A percentile compares a stretch with the other conserved stretches of the same genome.
phyloP scores from a whole-genome alignment of 2,797 vertebrate species.

The Choloepus didactylus region DNA sequence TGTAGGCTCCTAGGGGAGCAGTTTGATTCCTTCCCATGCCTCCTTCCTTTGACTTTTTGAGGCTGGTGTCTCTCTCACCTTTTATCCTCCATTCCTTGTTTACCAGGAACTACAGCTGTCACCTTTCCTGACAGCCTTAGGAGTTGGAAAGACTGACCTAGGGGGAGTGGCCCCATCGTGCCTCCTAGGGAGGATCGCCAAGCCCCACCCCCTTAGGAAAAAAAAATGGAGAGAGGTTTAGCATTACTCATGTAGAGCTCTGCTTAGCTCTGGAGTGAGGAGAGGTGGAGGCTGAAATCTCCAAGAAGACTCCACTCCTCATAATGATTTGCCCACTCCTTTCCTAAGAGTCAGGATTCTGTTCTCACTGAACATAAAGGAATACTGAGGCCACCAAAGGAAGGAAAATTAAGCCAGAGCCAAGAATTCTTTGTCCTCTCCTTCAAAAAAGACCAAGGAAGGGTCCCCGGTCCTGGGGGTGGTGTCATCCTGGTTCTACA shows the following conservation, averaged over 20 bases:
- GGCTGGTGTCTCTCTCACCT: neutral
- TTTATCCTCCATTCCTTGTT: neutral
- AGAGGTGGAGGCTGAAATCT: neutral
- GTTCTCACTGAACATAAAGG: slow-evolving; percentile 51
- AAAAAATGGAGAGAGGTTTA: neutral
- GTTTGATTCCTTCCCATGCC: neutral
- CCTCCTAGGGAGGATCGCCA: neutral
- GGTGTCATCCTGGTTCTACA: neutral
- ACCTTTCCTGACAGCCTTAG: slow-evolving; percentile 32
- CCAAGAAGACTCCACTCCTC: neutral
- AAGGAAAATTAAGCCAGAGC: slow-evolving; percentile 22
- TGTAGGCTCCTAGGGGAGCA: neutral
- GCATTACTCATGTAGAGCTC: neutral
- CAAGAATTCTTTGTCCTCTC: neutral
- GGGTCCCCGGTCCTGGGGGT: neutral
- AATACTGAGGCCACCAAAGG: slow-evolving; percentile 59
- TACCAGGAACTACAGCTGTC: slow-evolving; percentile 53
- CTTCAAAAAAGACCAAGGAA: neutral
- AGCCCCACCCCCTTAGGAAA: neutral
- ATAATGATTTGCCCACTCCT: slow-evolving; percentile 33
- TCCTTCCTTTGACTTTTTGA: slow-evolving; percentile 74
- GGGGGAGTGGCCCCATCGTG: neutral
- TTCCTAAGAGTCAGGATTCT: slow-evolving; percentile 33
- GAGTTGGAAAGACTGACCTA: neutral
- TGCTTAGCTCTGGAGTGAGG: neutral